Evolutionary conservation across 2,888 invertebrate genomes (phyloP).

Genomic region (Cheilosia impressa): DNA sequence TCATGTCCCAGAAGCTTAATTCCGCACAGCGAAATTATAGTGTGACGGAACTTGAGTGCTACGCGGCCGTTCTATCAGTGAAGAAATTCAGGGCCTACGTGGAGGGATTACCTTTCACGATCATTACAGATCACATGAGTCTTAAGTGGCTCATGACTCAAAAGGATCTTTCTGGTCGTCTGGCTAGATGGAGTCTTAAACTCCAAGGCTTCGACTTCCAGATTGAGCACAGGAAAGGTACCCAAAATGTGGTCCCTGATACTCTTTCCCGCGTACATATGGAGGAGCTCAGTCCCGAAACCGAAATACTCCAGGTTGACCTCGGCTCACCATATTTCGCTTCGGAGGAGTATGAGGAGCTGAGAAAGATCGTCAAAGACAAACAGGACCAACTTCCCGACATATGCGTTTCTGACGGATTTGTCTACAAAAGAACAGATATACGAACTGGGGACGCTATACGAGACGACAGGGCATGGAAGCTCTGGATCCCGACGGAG

Average conservation of each 20-base stretch:
- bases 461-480: background rate
- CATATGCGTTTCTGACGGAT: background rate
- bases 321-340: background rate
- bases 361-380: background rate
- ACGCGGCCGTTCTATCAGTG: background rate
- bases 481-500: background rate
- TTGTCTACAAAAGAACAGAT: background rate
- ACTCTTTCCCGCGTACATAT: background rate
- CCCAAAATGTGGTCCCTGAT: too few relatives aligned
- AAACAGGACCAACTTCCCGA: background rate
- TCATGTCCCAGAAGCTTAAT: conserved; percentile 1
- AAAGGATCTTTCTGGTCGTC: too few relatives aligned
- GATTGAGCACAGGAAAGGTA: background rate
- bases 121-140: background rate
- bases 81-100: background rate
- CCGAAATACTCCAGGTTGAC: too few relatives aligned
- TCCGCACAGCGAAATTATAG: background rate
- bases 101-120: background rate
- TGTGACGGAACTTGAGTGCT: background rate
- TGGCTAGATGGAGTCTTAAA: background rate
- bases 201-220: background rate
- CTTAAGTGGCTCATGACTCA: background rate
- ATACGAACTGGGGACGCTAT: background rate
- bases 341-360: background rate
- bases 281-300: too few relatives aligned